Base-by-base conservation (phyloP, 2,888 invertebrate genomes). In the Lepidocyrtinus sp. region DNA sequence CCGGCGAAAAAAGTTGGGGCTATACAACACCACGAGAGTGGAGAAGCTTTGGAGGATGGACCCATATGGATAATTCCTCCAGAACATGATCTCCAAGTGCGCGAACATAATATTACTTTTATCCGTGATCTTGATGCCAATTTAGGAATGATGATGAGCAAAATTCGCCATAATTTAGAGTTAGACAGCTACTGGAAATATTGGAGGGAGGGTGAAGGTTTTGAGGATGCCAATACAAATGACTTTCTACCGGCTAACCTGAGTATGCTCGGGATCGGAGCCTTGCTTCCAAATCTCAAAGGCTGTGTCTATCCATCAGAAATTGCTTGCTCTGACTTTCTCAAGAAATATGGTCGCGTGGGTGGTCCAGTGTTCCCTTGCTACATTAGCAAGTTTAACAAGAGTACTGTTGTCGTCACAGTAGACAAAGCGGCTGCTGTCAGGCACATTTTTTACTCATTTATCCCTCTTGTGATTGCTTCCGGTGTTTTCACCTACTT, bases 221-320 rank as follows among this genome's bases (percentile, higher is more conserved):
- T 67, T 21, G 15, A 26, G 17, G 67, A 81, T 67, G 50, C 73
- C 46, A 74, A 81, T 65, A 75, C 72, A 25, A 50, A 50, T 50
- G 50, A 50, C 50, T 50, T 50, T 50, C 55, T 77, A 3, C 36
- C 65, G 45, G 61, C 67, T 27, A 82, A 78, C 19, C 61, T 78
- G 21, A 70, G 72, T n/a, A 73, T 75, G 46, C 36, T 84, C 24
- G 85, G 84, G 17, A 81, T 84, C 15, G 86, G 83, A 0, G 82
- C 83, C 12, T 74, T 86, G n/a, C 82, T 84, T 67, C 86, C 86
- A 9, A 86, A 86, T 65, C 84, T 81, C 24, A 85, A 86, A 69
- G 85, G 85, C 36, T 86, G 86, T 72, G 84, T 86, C 1, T 86
- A 86, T 61, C 86, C 86, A 19, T 85, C 83, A 2, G 85, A 85